Base-by-base conservation (phyloP, 2,113 vertebrate genomes). In the Rhodinocichla rosea region DNA sequence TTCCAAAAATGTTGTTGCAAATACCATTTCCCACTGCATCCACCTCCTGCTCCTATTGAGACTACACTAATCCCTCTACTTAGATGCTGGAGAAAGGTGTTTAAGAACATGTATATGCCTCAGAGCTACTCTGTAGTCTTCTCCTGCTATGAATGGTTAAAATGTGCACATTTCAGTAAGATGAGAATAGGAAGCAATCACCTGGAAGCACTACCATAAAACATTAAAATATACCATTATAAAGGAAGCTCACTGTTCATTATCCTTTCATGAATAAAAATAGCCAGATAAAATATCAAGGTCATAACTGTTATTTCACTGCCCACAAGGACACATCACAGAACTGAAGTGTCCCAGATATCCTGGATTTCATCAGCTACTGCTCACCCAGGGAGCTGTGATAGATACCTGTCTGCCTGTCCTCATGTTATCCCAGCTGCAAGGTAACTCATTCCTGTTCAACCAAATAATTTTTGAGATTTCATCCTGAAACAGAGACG, bases 261-360 rank as follows among this genome's bases (percentile, higher is more conserved):
- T 75, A 93, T 23, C 7, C 32, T 85, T 81, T 71, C 39, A 81
- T 53, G 56, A 95, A 87, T 60, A 94, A 88, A 86, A 94, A 88
- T 26, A 81, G 37, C 27, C n/a, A 60, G 73, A 52, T 45, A 90
- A 83, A 90, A 60, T 71, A 90, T 45, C 80, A 94, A 82, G 49
- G 83, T 71, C 56, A 26, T 70, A 78, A 60, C 64, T 78, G 80
- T 75, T 49, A 90, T 68, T 83, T 77, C n/a, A 75, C 30, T 53
- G 69, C 53, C 37, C 53, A 68, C 28, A 40, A 44, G 30, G 44
- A 52, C 69, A 67, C 15, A 60, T 79, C 49, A 79, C 1, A 80
- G 79, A 85, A 49, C 14, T 1, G 0, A 84, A 81, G 55, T 20
- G 33, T 28, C 60, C 50, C 64, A 67, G 55, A 59, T 28, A 77